Percentiles rank a stretch among this genome's conserved stretches.
These are phyloP conservation scores for Strongylocentrotus purpuratus DNA, from an alignment of 35 echinoderm and acorn worm genomes.

Conservation along the genomic window DNA sequence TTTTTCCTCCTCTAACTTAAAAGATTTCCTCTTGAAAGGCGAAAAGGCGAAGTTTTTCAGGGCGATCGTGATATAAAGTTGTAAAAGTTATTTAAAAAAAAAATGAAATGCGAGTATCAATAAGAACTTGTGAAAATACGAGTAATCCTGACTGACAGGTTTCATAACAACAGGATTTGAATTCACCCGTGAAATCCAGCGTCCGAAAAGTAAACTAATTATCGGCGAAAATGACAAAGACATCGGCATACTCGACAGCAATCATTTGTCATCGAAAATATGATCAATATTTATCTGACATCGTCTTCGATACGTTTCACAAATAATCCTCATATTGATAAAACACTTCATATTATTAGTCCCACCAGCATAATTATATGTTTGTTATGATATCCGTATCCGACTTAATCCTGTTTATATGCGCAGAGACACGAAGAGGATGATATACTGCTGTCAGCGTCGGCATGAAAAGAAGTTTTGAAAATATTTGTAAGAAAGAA, in stretches of 20 bases:
- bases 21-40: background rate
- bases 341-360: background rate
- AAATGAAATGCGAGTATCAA: background rate
- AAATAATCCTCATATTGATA: background rate
- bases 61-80: no score
- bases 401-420: background rate
- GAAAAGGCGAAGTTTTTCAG: background rate
- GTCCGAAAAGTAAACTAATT: constrained; percentile 2
- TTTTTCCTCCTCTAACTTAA: background rate
- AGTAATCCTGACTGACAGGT: background rate
- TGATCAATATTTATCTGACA: constrained; percentile 18
- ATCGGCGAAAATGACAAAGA: background rate
- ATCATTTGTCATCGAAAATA: background rate
- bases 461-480: background rate
- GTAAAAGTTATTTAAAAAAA: background rate
- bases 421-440: background rate
- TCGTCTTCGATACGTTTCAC: background rate
- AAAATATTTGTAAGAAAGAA: background rate
- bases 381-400: background rate
- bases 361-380: background rate
- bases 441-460: background rate
- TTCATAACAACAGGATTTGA: background rate
- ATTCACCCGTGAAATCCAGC: background rate
- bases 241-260: background rate
- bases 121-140: background rate